Base-by-base conservation (phyloP, 1,140 invertebrate genomes). In the Drosophila serrata region DNA sequence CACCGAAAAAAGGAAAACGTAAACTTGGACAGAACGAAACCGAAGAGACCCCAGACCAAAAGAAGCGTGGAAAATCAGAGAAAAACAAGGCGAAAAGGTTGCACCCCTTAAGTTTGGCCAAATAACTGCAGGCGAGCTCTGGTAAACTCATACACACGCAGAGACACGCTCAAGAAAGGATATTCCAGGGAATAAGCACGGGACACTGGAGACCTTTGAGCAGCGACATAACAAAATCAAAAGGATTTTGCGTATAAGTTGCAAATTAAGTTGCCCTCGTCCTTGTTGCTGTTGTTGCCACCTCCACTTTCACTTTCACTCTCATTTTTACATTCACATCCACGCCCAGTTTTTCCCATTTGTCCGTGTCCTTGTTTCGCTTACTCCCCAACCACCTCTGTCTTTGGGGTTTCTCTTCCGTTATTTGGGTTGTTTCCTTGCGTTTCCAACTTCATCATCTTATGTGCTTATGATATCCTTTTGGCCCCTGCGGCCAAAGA, bases 191-290 rank as follows among this genome's bases (percentile, higher is more conserved):
- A 37, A 53, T 53, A 53, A 60, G 31, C 29, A 42, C 43, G 58
- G 64, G 65, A 51, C 65, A 43, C 62, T 55, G 61, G 22, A 51
- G 67, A 64, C 62, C 77, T 69, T 68, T 53, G 75, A 76, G 70
- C 49, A 62, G 46, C 70, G 75, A 80, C 76, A 88, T 79, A 88
- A 90, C 74, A 85, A 84, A 90, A 90, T 90, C 85, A 90, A 90
- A 90, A 85, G 85, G 86, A 72, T 90, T 90, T 79, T 81, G 60
- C 85, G 86, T 90, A 90, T 85, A 90, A 90, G 85, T 90, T 90
- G 85, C 85, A 90, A 90, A 90, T 90, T 85, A 85, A 90, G 85
- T 90, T 90, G 85, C 65, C 69, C 48, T 49, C 67, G 45, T 70
- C 65, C 48, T 45, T 48, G 43, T 13, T 27, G 42, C 15, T 35